Conservation (phyloP, 2,113 vertebrate genomes). For the Alaudala cheleensis region DNA sequence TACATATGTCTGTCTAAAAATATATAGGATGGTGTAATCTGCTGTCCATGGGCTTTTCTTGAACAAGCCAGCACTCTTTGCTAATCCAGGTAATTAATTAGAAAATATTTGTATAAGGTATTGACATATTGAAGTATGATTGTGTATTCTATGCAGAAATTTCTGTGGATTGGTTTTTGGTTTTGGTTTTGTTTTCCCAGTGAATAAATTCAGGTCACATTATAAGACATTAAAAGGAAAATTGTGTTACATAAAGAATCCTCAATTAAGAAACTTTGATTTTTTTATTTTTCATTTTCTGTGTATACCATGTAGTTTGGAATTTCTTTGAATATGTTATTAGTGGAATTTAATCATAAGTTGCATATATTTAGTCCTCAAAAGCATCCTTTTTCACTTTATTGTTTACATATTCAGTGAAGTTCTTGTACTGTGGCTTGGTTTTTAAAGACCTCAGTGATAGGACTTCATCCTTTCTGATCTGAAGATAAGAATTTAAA, state of each 20-base stretch:
- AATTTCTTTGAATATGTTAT: neutral
- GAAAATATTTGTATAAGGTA: neutral
- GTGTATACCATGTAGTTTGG: neutral
- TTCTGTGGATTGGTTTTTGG: neutral
- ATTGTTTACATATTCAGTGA: neutral
- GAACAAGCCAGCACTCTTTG: neutral
- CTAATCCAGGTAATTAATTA: neutral
- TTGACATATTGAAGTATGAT: neutral
- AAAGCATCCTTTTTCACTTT: neutral
- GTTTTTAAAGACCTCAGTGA: neutral
- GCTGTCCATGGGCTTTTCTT: neutral
- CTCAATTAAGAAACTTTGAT: neutral
- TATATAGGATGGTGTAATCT: neutral
- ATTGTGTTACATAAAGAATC: neutral
- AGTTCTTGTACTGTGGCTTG: neutral
- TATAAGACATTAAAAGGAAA: neutral
- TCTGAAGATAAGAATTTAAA: neutral
- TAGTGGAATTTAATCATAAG: neutral
- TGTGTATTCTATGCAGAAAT: neutral
- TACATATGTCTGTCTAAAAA: neutral
- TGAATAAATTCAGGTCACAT: neutral
- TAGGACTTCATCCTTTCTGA: neutral
- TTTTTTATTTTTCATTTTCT: neutral
- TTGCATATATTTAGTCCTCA: neutral
- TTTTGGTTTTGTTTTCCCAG: neutral